A percentile compares a stretch with the other conserved stretches of the same genome.
These are phyloP conservation scores for Oncopodura yosiiana DNA, from an alignment of 1,140 invertebrate species.

Conservation along the genomic window DNA sequence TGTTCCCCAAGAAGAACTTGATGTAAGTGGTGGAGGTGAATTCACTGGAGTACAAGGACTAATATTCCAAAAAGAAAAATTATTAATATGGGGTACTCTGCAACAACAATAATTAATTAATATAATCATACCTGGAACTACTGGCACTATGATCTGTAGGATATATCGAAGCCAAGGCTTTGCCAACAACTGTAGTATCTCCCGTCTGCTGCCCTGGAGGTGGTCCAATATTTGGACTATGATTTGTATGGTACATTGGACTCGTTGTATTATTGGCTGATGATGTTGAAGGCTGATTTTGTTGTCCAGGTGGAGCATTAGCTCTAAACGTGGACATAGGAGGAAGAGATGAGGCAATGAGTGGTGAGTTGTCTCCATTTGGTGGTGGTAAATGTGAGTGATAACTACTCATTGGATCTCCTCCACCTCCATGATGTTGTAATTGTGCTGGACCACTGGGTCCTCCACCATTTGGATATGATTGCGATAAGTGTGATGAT, in stretches of 20 bases:
- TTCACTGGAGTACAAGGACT: constrained; percentile 79
- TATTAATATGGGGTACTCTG: too few relatives aligned
- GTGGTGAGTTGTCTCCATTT: constrained; percentile 40
- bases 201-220: constrained; percentile 47
- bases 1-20: constrained; percentile 31
- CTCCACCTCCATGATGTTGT: constrained; percentile 44
- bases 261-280: constrained; percentile 42
- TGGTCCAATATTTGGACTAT: constrained; percentile 39
- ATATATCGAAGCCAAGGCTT: constrained; percentile 72
- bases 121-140: too few relatives aligned
- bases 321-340: constrained; percentile 86
- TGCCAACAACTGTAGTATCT: constrained; percentile 66
- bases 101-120: too few relatives aligned
- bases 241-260: constrained; percentile 44
- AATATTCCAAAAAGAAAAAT: too few relatives aligned
- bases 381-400: constrained; percentile 45
- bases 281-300: constrained; percentile 44
- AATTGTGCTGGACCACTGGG: constrained; percentile 36
- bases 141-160: constrained; percentile 77
- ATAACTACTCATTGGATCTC: constrained; percentile 34
- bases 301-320: constrained; percentile 45
- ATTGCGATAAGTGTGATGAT: constrained; percentile 36
- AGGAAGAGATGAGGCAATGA: constrained; percentile 64
- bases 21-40: constrained; percentile 67
- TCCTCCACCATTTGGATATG: constrained; percentile 28